Evolutionary conservation across 2,797 vertebrate species (phyloP).

Genomic region (Sylvilagus floridanus): DNA sequence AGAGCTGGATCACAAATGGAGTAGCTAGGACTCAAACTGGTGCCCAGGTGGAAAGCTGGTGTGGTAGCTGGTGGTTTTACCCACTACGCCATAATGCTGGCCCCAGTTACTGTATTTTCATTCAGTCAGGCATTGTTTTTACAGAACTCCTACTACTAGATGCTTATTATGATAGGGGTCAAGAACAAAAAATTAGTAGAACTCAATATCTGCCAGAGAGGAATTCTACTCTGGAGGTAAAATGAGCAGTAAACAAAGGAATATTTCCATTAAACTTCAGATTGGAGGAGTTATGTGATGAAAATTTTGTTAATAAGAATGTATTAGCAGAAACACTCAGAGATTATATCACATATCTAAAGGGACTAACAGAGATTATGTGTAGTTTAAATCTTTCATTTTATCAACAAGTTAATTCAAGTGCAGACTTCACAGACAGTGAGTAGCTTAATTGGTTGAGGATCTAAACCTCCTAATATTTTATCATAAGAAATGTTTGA

Average conservation of each 20-base stretch:
- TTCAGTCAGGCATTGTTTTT: neutral
- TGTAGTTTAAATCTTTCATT: slow-evolving; percentile 25
- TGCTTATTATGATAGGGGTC: neutral
- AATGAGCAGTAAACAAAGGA: neutral
- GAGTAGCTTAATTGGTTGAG: neutral
- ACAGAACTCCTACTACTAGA: neutral
- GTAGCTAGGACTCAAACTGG: too few species aligned
- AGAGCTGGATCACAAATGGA: too few species aligned
- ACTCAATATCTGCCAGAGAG: too few species aligned
- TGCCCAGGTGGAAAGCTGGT: too few species aligned
- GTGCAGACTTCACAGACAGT: neutral
- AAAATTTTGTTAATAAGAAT: slow-evolving; percentile 36
- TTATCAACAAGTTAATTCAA: neutral
- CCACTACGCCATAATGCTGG: too few species aligned
- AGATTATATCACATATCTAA: slow-evolving; percentile 8
- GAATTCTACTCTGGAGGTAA: neutral
- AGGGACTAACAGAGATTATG: slow-evolving; percentile 3
- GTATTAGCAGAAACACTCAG: slow-evolving; percentile 9
- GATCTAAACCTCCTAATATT: neutral
- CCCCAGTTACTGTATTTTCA: neutral
- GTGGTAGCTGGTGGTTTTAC: too few species aligned
- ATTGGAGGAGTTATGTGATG: neutral
- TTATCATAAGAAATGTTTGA: neutral
- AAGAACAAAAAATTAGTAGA: slow-evolving; percentile 23
- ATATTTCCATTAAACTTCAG: slow-evolving; percentile 9